phyloP scores from a whole-genome alignment of 2,113 vertebrate species.

The Xiphias gladius region DNA sequence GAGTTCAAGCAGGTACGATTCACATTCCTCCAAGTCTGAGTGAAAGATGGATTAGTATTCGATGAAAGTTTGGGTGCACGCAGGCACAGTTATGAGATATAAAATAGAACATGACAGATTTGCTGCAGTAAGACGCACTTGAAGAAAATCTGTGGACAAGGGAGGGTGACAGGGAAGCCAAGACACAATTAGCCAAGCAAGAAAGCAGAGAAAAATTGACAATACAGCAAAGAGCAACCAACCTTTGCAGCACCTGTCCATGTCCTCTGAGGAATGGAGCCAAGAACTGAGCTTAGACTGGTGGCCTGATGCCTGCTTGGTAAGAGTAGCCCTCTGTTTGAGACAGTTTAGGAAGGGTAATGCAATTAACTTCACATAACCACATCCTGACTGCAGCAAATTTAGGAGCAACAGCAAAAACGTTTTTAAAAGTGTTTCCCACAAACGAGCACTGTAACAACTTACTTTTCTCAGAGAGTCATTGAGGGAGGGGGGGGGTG shows the following conservation, averaged over 20 bases:
- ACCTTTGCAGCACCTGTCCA: constrained; percentile 96
- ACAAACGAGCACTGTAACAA: not conserved
- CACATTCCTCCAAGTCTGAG: constrained; percentile 91
- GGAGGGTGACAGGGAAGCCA: not conserved
- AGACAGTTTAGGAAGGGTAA: not conserved
- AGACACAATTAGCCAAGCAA: not conserved
- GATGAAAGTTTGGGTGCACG: not conserved
- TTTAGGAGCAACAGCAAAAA: not conserved
- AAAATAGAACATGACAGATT: not conserved
- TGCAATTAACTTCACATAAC: not conserved
- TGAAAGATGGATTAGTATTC: constrained; percentile 13
- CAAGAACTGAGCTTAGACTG: constrained; percentile 89
- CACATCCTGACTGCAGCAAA: not conserved
- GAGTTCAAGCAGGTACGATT: constrained; percentile 90
- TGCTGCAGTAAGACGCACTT: not conserved
- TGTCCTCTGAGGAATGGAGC: constrained; percentile 93
- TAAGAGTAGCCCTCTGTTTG: constrained; percentile 83
- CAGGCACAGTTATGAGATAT: not conserved
- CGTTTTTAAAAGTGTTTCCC: not conserved
- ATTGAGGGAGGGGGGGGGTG: constrained; percentile 77
- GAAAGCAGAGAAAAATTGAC: not conserved
- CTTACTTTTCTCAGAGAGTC: constrained; percentile 87
- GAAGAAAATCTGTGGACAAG: not conserved
- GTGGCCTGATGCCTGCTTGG: constrained; percentile 88
- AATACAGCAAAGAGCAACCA: constrained; percentile 13